phyloP scores from a whole-genome alignment of 2,888 invertebrate genomes.

The Drosophila testacea region DNA sequence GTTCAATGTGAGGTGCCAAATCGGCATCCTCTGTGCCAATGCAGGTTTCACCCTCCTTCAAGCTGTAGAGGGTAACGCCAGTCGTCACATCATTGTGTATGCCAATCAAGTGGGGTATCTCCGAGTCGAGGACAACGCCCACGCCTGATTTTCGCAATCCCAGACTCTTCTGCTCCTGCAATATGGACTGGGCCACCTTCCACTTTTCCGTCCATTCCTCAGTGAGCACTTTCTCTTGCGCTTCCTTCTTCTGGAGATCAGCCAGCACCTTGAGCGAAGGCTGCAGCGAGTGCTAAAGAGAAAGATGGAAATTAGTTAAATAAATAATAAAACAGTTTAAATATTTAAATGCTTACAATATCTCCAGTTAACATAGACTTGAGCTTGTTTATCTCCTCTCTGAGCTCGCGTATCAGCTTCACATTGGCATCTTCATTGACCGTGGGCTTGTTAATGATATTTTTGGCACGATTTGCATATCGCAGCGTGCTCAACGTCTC shows the following conservation, averaged over 20 bases:
- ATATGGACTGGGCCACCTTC: slow-evolving; percentile 94
- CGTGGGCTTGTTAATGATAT: slow-evolving; percentile 95
- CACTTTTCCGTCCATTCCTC: slow-evolving; percentile 98
- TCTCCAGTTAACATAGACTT: slow-evolving; percentile 90
- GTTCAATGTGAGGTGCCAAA: slow-evolving; percentile 90
- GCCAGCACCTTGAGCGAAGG: slow-evolving; percentile 90
- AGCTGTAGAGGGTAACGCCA: slow-evolving; percentile 95
- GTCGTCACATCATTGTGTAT: slow-evolving; percentile 97
- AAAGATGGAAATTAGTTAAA: no score
- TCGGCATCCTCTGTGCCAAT: slow-evolving; percentile 92
- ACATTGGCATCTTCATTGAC: slow-evolving; percentile 96
- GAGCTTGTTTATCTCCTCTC: slow-evolving; percentile 93
- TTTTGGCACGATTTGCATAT: slow-evolving; percentile 95
- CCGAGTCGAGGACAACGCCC: slow-evolving; percentile 95
- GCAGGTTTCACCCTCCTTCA: slow-evolving; percentile 95
- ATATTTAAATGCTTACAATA: slow-evolving; percentile 85
- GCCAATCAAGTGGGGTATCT: slow-evolving; percentile 96
- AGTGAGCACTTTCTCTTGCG: slow-evolving; percentile 94
- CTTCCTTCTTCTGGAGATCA: slow-evolving; percentile 95
- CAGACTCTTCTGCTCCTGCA: slow-evolving; percentile 94
- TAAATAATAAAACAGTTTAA: no score
- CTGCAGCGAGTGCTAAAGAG: slow-evolving; percentile 86
- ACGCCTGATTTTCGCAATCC: slow-evolving; percentile 94
- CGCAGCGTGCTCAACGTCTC: slow-evolving; percentile 94
- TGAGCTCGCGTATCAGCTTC: slow-evolving; percentile 92